Evolutionary conservation across 2,888 invertebrate species (phyloP).

Genomic region (Heliconius sara): DNA sequence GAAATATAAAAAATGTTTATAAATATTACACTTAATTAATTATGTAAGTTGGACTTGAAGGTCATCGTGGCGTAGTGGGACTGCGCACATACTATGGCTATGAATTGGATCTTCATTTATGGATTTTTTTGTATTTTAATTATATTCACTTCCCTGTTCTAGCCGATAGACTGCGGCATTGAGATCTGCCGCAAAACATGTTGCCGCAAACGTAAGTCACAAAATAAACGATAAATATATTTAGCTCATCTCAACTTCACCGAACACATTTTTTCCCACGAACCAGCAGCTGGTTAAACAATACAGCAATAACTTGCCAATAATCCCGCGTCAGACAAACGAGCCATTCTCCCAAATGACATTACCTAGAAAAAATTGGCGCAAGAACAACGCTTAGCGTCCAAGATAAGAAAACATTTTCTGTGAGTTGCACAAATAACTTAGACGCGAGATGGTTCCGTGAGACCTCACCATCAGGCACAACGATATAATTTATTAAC

Average conservation of each 20-base stretch:
- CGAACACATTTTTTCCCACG: neutral
- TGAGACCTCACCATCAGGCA: constrained; percentile 68
- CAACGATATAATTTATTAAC: constrained; percentile 78
- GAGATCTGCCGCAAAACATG: too few species aligned
- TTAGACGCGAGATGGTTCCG: constrained; percentile 55
- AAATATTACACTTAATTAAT: constrained; percentile 11
- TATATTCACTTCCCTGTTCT: too few species aligned
- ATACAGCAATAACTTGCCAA: constrained; percentile 36
- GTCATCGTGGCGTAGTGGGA: neutral
- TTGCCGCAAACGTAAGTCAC: neutral
- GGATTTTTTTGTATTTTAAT: too few species aligned
- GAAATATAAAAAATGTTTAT: constrained; percentile 16
- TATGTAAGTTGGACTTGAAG: constrained; percentile 18
- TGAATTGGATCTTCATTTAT: too few species aligned
- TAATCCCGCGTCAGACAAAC: constrained; percentile 39
- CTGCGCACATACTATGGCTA: too few species aligned
- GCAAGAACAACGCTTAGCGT: constrained; percentile 34
- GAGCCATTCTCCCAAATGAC: constrained; percentile 38
- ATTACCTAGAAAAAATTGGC: constrained; percentile 31
- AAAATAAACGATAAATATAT: too few species aligned
- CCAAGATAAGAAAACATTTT: constrained; percentile 48
- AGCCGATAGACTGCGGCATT: too few species aligned
- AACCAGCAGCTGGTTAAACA: constrained; percentile 17
- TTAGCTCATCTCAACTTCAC: neutral
- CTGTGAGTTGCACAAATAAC: constrained; percentile 63